Evolutionary conservation across 2,888 invertebrate species (phyloP), one percentile per base, ranked within the genome.

Genomic region (Monoplex corrugatus): DNA sequence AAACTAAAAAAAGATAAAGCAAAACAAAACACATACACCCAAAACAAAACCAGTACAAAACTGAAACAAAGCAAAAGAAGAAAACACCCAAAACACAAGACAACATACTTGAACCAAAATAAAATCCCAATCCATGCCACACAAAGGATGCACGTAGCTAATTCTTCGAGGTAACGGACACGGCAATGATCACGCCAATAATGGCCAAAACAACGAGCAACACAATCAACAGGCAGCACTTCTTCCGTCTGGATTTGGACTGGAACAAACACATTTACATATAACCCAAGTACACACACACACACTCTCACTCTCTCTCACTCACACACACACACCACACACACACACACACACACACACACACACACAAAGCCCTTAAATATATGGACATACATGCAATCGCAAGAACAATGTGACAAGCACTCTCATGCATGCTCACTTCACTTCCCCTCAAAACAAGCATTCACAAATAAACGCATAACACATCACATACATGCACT

Each of bases 231-330:
- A 98, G 96, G 92, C 98, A 97, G 89, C 98, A 97, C 96, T 98
- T 98, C 97, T 98, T 98, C 97, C 97, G 98, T 93, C 98, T 97
- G 93, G 98, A 97, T 97, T 98, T 98, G 95, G 97, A 98, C 98
- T 98, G 97, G 92, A 94, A 94, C 50, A 90, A 89, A 93, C 40
- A 40, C 72, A 72, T 35, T 35, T n/a, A n/a, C n/a, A n/a, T n/a
- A n/a, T 13, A 13, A 50, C 8, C 8, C 19, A 50, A 50, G 19
- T 19, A 1, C 68, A 68, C 28, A n/a, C 0, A n/a, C 68, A 68
- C 68, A 68, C 8, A n/a, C 16, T 8, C n/a, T 23, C 68, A 23
- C 1, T 8, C n/a, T 8, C 68, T n/a, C 68, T n/a, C 68, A 68
- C 68, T 28, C 63, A 63, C 63, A 63, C 63, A 63, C 63, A 63